Conservation (phyloP, 2,888 invertebrate species). For the Stenolophus ochropezus region DNA sequence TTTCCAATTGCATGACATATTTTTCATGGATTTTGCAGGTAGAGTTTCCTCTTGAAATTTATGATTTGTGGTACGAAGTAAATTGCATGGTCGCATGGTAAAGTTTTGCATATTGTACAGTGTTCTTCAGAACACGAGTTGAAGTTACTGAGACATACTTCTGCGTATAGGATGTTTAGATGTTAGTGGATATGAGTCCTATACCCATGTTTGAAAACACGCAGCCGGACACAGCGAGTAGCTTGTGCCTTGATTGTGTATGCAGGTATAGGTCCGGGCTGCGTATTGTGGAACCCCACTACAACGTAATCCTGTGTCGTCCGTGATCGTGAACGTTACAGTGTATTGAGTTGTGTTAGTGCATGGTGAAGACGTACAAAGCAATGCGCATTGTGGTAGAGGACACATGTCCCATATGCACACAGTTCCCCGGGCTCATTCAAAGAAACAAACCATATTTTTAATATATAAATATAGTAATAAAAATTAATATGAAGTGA, state of each 20-base stretch:
- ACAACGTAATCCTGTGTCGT: slow-evolving; percentile 30
- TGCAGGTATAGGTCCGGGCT: slow-evolving; percentile 1
- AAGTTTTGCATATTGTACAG: slow-evolving; percentile 35
- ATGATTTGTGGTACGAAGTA: slow-evolving; percentile 38
- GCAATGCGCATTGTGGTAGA: no score
- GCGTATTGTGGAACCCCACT: slow-evolving; percentile 25
- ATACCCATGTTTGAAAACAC: slow-evolving; percentile 33
- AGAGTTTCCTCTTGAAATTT: slow-evolving; percentile 47
- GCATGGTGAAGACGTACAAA: background rate
- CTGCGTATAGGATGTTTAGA: slow-evolving; percentile 32
- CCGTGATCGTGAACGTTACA: background rate
- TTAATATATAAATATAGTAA: no score
- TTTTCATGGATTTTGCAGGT: slow-evolving; percentile 57
- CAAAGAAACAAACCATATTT: no score
- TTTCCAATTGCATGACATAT: slow-evolving; percentile 51
- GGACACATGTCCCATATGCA: no score
- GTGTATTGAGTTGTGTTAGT: background rate
- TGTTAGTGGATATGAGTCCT: slow-evolving; percentile 32
- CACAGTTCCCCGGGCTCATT: no score
- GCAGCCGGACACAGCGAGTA: slow-evolving; percentile 10
- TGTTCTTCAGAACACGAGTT: no score
- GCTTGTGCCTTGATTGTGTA: background rate
- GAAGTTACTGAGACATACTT: slow-evolving; percentile 33
- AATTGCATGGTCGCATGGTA: slow-evolving; percentile 39
- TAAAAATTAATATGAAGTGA: no score